These are phyloP conservation scores for Phallusia fumigata DNA, from an alignment of 23 tunicate genomes.

Conservation along the genomic window DNA sequence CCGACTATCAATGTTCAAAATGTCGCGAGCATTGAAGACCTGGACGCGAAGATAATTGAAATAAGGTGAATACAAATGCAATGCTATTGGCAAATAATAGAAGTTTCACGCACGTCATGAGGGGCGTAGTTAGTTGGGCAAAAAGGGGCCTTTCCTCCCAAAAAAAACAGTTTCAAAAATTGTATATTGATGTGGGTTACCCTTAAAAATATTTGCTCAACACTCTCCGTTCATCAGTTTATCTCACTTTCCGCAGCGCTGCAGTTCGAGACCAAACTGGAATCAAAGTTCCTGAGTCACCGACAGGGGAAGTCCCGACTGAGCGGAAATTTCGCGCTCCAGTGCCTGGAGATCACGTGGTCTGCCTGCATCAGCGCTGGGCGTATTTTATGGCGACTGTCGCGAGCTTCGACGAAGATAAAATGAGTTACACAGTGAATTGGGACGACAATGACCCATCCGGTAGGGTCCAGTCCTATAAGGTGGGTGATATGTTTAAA, in stretches of 20 bases:
- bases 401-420: conserved; percentile 45
- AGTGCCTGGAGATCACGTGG: conserved; percentile 81
- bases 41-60: background rate
- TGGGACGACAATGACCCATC: conserved; percentile 88
- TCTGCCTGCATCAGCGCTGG: conserved; percentile 77
- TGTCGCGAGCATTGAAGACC: background rate
- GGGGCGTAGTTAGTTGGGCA: no score
- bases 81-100: no score
- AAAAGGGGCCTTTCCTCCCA: no score
- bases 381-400: conserved; percentile 84
- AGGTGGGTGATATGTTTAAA: conserved; percentile 22
- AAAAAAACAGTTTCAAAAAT: no score
- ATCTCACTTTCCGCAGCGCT: background rate
- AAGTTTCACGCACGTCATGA: no score
- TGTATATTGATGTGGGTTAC: no score
- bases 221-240: no score
- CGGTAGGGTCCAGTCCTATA: conserved; percentile 78
- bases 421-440: conserved; percentile 61
- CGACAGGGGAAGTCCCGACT: background rate
- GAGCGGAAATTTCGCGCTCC: conserved; percentile 58
- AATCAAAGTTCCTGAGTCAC: background rate
- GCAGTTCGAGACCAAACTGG: background rate
- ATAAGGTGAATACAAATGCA: no score
- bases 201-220: no score
- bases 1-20: background rate